Conservation (phyloP, 2,797 vertebrate species). For the Phoxinus dragarum region DNA sequence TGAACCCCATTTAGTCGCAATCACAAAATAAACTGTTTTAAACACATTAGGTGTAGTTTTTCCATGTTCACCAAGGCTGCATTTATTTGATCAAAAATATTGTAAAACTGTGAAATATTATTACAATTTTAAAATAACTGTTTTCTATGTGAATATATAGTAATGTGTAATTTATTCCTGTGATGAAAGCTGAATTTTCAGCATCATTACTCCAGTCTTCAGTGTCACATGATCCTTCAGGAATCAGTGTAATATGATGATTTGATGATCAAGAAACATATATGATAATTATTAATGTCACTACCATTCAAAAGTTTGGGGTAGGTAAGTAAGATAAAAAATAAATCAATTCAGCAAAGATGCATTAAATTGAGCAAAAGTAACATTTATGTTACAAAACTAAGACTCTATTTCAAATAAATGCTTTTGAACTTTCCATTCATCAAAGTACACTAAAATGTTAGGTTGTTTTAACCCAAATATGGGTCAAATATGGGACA, state of each 20-base stretch:
- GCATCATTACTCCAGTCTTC: neutral
- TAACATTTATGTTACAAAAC: neutral
- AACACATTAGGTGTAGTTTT: neutral
- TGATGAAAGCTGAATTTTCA: neutral
- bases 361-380: neutral
- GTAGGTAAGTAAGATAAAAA: neutral
- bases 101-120: neutral
- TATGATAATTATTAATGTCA: too few relatives aligned
- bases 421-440: neutral
- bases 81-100: neutral
- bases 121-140: neutral
- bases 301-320: neutral
- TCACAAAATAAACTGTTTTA: neutral
- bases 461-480: too few relatives aligned
- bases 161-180: neutral
- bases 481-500: too few relatives aligned
- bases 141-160: neutral
- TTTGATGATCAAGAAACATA: too few relatives aligned
- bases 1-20: neutral
- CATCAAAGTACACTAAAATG: neutral
- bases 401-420: neutral
- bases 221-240: neutral
- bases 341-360: neutral
- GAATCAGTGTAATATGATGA: too few relatives aligned
- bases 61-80: neutral